These are phyloP conservation scores for Mycalesis mineus DNA, from an alignment of 2,888 invertebrate species.

Conservation along the genomic window DNA sequence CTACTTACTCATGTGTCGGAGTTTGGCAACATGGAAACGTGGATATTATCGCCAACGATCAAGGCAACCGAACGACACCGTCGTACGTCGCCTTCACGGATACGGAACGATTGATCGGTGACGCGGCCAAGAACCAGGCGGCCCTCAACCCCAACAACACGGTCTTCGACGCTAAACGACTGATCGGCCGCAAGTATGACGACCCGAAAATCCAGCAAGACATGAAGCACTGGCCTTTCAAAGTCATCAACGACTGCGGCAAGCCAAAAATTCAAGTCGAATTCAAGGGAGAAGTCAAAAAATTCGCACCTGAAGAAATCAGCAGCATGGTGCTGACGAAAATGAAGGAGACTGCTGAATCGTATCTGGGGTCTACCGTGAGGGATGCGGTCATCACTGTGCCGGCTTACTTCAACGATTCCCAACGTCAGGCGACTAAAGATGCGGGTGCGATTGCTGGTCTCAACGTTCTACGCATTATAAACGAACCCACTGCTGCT, in stretches of 20 bases:
- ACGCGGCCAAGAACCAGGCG: slow-evolving; percentile 79
- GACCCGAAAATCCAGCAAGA: slow-evolving; percentile 87
- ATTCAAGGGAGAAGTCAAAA: slow-evolving; percentile 78
- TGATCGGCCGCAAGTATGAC: slow-evolving; percentile 84
- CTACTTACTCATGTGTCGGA: slow-evolving; percentile 3
- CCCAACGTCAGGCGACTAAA: slow-evolving; percentile 2
- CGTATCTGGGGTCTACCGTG: slow-evolving; percentile 76
- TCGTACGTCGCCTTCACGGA: slow-evolving; percentile 55
- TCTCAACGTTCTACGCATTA: slow-evolving; percentile 61
- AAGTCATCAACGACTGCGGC: slow-evolving; percentile 80
- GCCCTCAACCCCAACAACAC: slow-evolving; percentile 80
- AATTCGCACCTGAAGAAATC: slow-evolving; percentile 72
- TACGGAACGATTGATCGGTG: neutral
- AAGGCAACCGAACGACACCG: slow-evolving; percentile 83
- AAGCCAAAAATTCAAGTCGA: slow-evolving; percentile 76
- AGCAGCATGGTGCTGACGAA: slow-evolving; percentile 1
- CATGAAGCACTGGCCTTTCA: slow-evolving; percentile 91
- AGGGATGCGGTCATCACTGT: slow-evolving; percentile 84
- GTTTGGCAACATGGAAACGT: slow-evolving; percentile 10
- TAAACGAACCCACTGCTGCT: slow-evolving; percentile 79
- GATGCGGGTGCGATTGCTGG: neutral
- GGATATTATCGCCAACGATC: slow-evolving; percentile 4
- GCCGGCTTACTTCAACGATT: slow-evolving; percentile 2
- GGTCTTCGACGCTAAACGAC: neutral
- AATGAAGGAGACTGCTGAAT: slow-evolving; percentile 3